Conservation (phyloP, 2,797 vertebrate species). For the Karalla daura region DNA sequence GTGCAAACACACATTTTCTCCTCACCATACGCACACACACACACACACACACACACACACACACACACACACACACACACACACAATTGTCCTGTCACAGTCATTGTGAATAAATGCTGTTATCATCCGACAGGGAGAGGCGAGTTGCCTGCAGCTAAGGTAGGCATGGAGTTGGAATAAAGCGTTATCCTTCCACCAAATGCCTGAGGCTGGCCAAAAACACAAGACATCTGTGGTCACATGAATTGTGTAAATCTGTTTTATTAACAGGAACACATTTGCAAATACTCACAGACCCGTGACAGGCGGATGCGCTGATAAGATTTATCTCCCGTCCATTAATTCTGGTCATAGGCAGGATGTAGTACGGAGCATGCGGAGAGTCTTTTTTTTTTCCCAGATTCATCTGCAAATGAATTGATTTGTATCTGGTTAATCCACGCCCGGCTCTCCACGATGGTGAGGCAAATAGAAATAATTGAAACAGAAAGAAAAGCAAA, state of each 20-base stretch:
- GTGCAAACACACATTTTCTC: constrained; percentile 9
- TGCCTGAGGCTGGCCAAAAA: constrained; percentile 52
- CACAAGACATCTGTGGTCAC: constrained; percentile 6
- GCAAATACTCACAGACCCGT: neutral
- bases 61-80: too few relatives aligned
- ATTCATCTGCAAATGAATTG: too few relatives aligned
- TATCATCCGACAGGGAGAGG: constrained; percentile 62
- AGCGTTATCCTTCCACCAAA: constrained; percentile 54
- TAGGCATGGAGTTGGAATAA: constrained; percentile 59
- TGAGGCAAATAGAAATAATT: too few relatives aligned
- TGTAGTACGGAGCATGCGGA: too few relatives aligned
- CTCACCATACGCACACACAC: constrained; percentile 17
- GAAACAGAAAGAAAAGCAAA: too few relatives aligned
- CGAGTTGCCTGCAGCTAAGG: constrained; percentile 59
- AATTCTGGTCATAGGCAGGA: neutral
- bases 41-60: constrained; percentile 16
- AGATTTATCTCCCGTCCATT: neutral
- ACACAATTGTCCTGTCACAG: constrained; percentile 42
- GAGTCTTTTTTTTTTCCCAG: too few relatives aligned
- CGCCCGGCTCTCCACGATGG: too few relatives aligned
- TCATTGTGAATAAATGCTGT: constrained; percentile 68
- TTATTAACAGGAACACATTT: constrained; percentile 45
- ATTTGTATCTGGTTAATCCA: too few relatives aligned
- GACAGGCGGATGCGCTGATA: neutral
- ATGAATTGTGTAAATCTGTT: constrained; percentile 49